phyloP scores from a whole-genome alignment of 2,113 vertebrate genomes.

The Halcyon malimbica region DNA sequence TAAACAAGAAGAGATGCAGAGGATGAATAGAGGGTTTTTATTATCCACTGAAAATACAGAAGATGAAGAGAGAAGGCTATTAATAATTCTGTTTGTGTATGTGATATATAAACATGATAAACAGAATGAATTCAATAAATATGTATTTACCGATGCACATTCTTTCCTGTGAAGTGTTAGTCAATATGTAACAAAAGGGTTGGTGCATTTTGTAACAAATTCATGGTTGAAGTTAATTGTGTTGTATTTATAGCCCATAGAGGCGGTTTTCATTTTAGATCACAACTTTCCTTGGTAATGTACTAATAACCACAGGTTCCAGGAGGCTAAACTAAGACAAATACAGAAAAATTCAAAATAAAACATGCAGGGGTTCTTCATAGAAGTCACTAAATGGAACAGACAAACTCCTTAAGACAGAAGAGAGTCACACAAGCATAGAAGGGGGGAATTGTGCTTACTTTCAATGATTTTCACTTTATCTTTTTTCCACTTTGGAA shows the following conservation, averaged over 20 bases:
- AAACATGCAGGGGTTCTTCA: constrained; percentile 69
- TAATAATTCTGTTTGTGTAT: constrained; percentile 11
- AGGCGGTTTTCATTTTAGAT: constrained; percentile 66
- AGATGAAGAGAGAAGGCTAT: background rate
- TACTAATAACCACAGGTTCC: constrained; percentile 73
- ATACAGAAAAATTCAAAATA: constrained; percentile 67
- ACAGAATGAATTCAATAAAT: constrained; percentile 2
- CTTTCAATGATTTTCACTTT: background rate
- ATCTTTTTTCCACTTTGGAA: background rate
- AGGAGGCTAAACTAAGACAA: constrained; percentile 65
- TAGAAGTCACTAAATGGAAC: constrained; percentile 70
- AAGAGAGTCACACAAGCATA: background rate
- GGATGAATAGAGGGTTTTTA: background rate
- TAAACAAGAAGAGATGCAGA: background rate
- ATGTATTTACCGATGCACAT: background rate
- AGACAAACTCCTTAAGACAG: constrained; percentile 43
- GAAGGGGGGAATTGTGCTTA: background rate
- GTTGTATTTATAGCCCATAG: constrained; percentile 72
- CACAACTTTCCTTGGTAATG: constrained; percentile 70
- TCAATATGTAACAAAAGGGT: background rate
- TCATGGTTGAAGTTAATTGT: constrained; percentile 70
- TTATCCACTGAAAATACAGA: constrained; percentile 5
- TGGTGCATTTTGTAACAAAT: constrained; percentile 33
- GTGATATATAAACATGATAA: background rate
- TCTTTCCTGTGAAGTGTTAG: background rate